These are phyloP conservation scores for Caenorhabditis afra DNA, from an alignment of 2,888 invertebrate species.

Conservation along the genomic window DNA sequence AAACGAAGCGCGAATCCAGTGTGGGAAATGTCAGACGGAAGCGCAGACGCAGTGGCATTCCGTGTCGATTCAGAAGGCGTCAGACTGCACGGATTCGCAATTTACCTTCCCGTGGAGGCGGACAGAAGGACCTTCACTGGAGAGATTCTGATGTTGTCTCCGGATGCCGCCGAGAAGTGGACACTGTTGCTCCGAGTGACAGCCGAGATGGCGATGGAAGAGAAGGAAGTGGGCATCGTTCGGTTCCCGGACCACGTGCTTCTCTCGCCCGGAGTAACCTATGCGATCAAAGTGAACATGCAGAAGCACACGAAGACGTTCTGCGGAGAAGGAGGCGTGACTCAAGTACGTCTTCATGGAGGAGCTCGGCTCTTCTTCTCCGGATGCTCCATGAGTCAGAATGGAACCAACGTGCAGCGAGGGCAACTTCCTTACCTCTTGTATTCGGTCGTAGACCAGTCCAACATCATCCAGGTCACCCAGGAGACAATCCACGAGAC, in stretches of 20 bases:
- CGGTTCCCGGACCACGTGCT: slow-evolving; percentile 60
- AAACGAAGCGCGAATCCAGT: slow-evolving; percentile 91
- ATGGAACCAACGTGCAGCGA: slow-evolving; percentile 92
- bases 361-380: slow-evolving; percentile 82
- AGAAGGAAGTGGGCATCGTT: slow-evolving; percentile 60
- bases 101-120: slow-evolving; percentile 60
- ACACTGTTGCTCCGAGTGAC: slow-evolving; percentile 35
- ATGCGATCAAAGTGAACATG: slow-evolving; percentile 72
- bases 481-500: slow-evolving; percentile 56
- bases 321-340: slow-evolving; percentile 93
- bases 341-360: slow-evolving; percentile 92
- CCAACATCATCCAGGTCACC: slow-evolving; percentile 29
- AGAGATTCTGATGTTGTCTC: slow-evolving; percentile 55
- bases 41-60: slow-evolving; percentile 90
- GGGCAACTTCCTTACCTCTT: slow-evolving; percentile 95
- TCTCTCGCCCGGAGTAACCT: slow-evolving; percentile 67
- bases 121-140: slow-evolving; percentile 50
- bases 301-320: slow-evolving; percentile 85
- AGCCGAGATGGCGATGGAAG: slow-evolving; percentile 46
- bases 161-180: slow-evolving; percentile 57
- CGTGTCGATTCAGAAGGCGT: slow-evolving; percentile 91
- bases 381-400: slow-evolving; percentile 72
- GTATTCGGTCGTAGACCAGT: slow-evolving; percentile 84
- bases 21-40: slow-evolving; percentile 97
- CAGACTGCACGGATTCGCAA: slow-evolving; percentile 85